phyloP scores from a whole-genome alignment of 2,888 invertebrate genomes.

The Pilophorus perplexus region DNA sequence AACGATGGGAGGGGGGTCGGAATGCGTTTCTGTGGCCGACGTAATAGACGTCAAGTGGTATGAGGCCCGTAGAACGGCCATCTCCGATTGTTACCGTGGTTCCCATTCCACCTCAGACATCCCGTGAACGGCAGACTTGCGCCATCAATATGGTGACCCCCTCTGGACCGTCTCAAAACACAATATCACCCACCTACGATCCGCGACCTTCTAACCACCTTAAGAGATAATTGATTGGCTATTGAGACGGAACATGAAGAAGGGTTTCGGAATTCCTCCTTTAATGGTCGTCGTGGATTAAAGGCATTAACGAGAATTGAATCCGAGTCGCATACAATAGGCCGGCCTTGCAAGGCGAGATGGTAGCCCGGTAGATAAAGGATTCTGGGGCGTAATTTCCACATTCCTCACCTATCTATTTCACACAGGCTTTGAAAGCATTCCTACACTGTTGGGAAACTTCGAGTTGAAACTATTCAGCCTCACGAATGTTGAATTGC shows the following conservation, averaged over 20 bases:
- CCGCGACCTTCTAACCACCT: conserved; percentile 15
- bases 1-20: not conserved
- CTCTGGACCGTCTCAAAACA: not conserved
- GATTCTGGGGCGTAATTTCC: no score
- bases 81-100: conserved; percentile 22
- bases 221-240: conserved; percentile 1
- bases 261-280: conserved; percentile 15
- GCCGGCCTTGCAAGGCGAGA: no score
- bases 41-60: conserved; percentile 14
- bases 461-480: no score
- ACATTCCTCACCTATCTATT: no score
- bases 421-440: no score
- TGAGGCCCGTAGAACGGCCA: not conserved
- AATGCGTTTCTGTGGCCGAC: conserved; percentile 26
- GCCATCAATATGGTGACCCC: not conserved
- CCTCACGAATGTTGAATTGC: no score
- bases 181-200: not conserved
- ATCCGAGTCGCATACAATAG: no score
- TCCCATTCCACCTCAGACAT: conserved; percentile 15
- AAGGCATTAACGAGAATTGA: no score
- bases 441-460: no score
- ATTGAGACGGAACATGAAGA: not conserved
- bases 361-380: no score
- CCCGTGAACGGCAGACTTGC: conserved; percentile 8
- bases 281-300: no score